A percentile compares a stretch with the other conserved stretches of the same genome.
Conservation (phyloP, 2,113 vertebrate genomes). For the Mixornis gularis region DNA sequence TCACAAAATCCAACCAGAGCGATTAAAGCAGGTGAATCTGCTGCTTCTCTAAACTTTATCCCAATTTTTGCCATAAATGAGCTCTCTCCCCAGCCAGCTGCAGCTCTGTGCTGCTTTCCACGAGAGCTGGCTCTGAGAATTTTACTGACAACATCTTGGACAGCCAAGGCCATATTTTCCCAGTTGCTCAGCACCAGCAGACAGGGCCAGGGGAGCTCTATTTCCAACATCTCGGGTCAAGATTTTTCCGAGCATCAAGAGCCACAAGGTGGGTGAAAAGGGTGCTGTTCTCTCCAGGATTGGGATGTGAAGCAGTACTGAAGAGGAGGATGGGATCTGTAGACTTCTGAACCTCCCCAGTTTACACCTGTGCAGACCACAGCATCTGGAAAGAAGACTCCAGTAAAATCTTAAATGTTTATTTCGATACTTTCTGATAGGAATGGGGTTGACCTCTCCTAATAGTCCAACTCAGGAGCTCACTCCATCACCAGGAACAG, state of each 20-base stretch:
- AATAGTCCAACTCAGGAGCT: neutral
- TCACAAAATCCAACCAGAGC: neutral
- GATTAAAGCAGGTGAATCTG: neutral
- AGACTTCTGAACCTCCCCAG: neutral
- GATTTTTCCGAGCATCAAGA: neutral
- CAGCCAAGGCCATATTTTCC: neutral
- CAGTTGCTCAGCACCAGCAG: constrained; percentile 1
- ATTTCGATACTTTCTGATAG: neutral
- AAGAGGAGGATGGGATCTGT: neutral
- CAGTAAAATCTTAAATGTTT: neutral
- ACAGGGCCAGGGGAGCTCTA: neutral
- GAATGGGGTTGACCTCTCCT: neutral
- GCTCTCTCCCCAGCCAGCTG: neutral
- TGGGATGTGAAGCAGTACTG: fast-evolving
- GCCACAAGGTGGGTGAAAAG: neutral
- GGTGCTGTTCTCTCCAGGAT: neutral
- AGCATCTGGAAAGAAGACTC: neutral
- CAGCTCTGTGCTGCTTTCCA: neutral
- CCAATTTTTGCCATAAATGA: constrained; percentile 21
- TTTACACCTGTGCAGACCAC: neutral
- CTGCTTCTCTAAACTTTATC: neutral
- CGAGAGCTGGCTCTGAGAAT: neutral
- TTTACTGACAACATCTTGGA: neutral
- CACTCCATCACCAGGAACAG: neutral
- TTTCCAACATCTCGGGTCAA: neutral